Evolutionary conservation across 1,140 invertebrate species (phyloP).

Genomic region (Halyomorpha halys): DNA sequence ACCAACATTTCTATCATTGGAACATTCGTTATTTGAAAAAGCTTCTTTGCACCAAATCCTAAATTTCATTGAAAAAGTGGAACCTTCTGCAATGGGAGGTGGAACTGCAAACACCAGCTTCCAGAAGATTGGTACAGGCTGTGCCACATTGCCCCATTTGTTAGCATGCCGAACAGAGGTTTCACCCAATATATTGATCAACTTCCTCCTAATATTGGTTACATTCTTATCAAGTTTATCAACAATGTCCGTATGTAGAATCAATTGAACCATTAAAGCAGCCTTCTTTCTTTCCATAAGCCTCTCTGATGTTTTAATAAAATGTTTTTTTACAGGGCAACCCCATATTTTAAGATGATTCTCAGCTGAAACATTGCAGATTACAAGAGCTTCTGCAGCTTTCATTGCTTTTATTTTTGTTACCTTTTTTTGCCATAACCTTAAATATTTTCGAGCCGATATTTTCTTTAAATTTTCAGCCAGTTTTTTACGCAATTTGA

Average conservation of each 20-base stretch:
- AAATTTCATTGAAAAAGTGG: slow-evolving; percentile 20
- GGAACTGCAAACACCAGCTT: slow-evolving; percentile 23
- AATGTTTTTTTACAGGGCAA: not conserved
- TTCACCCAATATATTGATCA: slow-evolving; percentile 20
- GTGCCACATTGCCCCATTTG: slow-evolving; percentile 19
- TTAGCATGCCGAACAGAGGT: slow-evolving; percentile 11
- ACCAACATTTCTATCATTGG: slow-evolving; percentile 16
- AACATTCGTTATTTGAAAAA: slow-evolving; percentile 18
- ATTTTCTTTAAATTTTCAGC: slow-evolving; percentile 27
- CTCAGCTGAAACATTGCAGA: slow-evolving; percentile 21
- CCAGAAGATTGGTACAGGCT: slow-evolving; percentile 20
- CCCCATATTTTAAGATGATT: slow-evolving; percentile 29
- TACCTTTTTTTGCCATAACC: slow-evolving; percentile 27
- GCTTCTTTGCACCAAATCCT: slow-evolving; percentile 23
- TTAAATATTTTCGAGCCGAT: slow-evolving; percentile 25
- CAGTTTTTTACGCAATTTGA: slow-evolving; percentile 27
- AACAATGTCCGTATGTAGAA: slow-evolving; percentile 23
- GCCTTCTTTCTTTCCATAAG: slow-evolving; percentile 23
- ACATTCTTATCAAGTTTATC: slow-evolving; percentile 23
- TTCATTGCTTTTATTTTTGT: slow-evolving; percentile 22
- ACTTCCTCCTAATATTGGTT: slow-evolving; percentile 10
- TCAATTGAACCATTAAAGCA: slow-evolving; percentile 13
- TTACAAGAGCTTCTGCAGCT: slow-evolving; percentile 16
- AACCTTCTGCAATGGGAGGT: slow-evolving; percentile 10
- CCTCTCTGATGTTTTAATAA: slow-evolving; percentile 13